A percentile compares a stretch with the other conserved stretches of the same genome.
phyloP scores from a whole-genome alignment of 2,113 vertebrate species.

The Aptenodytes forsteri region DNA sequence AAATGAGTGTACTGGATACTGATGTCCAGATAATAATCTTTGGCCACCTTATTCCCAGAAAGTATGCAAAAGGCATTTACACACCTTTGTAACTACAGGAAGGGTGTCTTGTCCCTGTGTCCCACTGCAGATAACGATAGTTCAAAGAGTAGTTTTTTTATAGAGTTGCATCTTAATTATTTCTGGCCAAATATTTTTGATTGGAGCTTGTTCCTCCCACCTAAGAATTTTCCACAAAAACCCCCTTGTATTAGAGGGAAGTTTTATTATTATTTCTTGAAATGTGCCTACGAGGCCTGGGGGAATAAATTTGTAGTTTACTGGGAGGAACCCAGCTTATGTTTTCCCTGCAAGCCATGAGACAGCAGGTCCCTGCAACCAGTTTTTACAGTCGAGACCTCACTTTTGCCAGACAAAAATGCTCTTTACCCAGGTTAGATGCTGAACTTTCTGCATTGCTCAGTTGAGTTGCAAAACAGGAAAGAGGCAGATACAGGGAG shows the following conservation, averaged over 20 bases:
- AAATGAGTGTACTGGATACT: not conserved
- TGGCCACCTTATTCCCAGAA: not conserved
- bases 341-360: not conserved
- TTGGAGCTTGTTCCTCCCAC: not conserved
- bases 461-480: not conserved
- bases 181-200: not conserved
- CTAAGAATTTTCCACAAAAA: not conserved
- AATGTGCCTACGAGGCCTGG: not conserved
- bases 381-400: not conserved
- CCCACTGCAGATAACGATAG: not conserved
- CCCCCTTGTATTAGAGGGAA: accelerated
- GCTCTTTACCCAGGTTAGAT: not conserved
- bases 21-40: not conserved
- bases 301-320: not conserved
- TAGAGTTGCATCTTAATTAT: not conserved
- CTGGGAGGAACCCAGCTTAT: not conserved
- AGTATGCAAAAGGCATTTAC: not conserved
- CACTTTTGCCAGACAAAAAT: not conserved
- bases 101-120: not conserved
- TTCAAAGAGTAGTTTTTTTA: not conserved
- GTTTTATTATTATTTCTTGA: not conserved
- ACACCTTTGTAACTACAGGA: not conserved
- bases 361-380: not conserved
- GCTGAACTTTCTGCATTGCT: not conserved
- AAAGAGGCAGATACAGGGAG: not conserved